Evolutionary conservation across 2,888 invertebrate genomes (phyloP).

Genomic region (Hypomecis atomaria): DNA sequence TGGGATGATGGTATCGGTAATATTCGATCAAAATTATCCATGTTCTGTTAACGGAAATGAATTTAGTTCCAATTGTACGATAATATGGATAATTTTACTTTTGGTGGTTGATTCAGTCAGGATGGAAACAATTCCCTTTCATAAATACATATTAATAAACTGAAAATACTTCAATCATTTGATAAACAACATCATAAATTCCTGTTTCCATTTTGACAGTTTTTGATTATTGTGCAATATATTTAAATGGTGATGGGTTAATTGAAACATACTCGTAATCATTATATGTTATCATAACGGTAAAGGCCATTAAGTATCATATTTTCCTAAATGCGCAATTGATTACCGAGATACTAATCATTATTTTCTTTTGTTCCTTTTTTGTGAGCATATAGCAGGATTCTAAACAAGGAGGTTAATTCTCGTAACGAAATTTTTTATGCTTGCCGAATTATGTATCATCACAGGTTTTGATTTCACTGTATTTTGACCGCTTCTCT

Average conservation of each 20-base stretch:
- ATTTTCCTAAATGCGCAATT: constrained; percentile 55
- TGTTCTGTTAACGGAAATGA: constrained; percentile 18
- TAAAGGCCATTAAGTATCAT: constrained; percentile 48
- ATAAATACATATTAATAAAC: neutral
- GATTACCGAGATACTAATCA: constrained; percentile 71
- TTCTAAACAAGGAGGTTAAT: constrained; percentile 81
- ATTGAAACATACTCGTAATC: constrained; percentile 49
- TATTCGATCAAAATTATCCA: constrained; percentile 34
- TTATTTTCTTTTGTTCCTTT: constrained; percentile 79
- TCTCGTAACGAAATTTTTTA: constrained; percentile 79
- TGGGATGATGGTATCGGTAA: constrained; percentile 41
- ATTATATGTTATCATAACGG: constrained; percentile 44
- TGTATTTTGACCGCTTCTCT: constrained; percentile 60
- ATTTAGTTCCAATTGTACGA: constrained; percentile 16
- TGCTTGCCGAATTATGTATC: constrained; percentile 78
- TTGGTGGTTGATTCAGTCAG: constrained; percentile 33
- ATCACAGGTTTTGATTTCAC: constrained; percentile 68
- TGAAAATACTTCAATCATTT: neutral
- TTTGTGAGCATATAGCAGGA: constrained; percentile 84
- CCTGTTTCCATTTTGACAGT: constrained; percentile 42
- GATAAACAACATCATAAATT: neutral
- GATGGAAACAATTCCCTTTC: constrained; percentile 34
- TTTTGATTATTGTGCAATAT: constrained; percentile 44
- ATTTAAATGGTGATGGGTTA: constrained; percentile 62
- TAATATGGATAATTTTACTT: constrained; percentile 42